These are phyloP conservation scores for Dinomys branickii DNA, from an alignment of 2,113 vertebrate species.

Conservation along the genomic window DNA sequence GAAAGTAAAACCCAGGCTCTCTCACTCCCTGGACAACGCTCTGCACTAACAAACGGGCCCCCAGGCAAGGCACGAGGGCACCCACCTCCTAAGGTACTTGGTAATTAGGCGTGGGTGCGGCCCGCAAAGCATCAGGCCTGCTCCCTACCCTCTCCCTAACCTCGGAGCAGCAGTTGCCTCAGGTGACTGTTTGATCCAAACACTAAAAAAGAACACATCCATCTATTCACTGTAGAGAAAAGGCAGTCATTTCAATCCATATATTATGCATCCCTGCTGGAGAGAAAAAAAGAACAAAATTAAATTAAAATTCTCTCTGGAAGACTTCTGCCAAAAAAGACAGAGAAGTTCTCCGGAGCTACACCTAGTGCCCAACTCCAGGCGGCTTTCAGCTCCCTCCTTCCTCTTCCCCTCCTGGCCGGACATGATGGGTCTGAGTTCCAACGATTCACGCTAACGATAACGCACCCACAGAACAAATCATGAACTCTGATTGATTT, in stretches of 20 bases:
- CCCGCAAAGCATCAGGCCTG: neutral
- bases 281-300: constrained; percentile 54
- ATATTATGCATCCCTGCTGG: constrained; percentile 43
- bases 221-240: constrained; percentile 54
- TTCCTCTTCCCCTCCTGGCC: neutral
- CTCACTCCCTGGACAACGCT: neutral
- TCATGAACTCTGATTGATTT: constrained; percentile 69
- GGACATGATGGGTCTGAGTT: constrained; percentile 55
- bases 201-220: constrained; percentile 44
- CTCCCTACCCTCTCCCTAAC: neutral
- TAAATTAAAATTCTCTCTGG: constrained; percentile 64
- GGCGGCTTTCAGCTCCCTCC: neutral
- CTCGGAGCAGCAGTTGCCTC: constrained; percentile 48
- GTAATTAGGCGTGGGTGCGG: neutral
- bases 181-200: constrained; percentile 64
- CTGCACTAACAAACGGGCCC: neutral
- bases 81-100: neutral
- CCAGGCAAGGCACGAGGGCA: neutral
- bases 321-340: constrained; percentile 48
- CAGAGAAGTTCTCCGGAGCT: constrained; percentile 19
- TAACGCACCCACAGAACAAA: constrained; percentile 66
- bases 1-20: neutral
- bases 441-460: constrained; percentile 65
- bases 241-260: constrained; percentile 62
- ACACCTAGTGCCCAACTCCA: constrained; percentile 3